Evolutionary conservation across 2,888 invertebrate genomes (phyloP).

Genomic region (Anthophora plumipes): DNA sequence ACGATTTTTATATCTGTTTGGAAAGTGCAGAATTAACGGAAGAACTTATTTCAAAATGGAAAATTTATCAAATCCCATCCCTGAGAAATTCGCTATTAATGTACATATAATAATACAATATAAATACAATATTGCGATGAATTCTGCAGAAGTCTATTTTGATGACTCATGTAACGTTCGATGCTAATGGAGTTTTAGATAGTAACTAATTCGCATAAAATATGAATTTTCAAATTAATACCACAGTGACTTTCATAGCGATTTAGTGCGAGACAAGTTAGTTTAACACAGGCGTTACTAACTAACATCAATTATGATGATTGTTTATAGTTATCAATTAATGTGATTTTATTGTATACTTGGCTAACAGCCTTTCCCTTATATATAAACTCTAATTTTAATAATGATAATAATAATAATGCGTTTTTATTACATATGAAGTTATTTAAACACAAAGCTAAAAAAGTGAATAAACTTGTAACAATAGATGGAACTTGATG

Average conservation of each 20-base stretch:
- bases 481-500: too few relatives aligned
- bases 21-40: slow-evolving; percentile 19
- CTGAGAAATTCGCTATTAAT: slow-evolving; percentile 26
- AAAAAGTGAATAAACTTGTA: too few relatives aligned
- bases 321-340: slow-evolving; percentile 36
- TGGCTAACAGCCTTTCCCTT: slow-evolving; percentile 59
- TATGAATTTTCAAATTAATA: slow-evolving; percentile 5
- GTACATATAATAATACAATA: slow-evolving; percentile 35
- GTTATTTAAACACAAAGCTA: too few relatives aligned
- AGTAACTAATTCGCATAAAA: background rate
- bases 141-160: slow-evolving; percentile 15
- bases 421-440: too few relatives aligned
- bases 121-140: slow-evolving; percentile 4
- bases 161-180: background rate
- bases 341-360: slow-evolving; percentile 65
- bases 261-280: background rate
- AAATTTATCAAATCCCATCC: slow-evolving; percentile 18
- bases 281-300: slow-evolving; percentile 26
- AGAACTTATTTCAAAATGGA: slow-evolving; percentile 10
- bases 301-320: slow-evolving; percentile 32
- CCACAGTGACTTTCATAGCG: background rate
- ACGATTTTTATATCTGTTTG: slow-evolving; percentile 16
- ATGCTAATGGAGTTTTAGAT: background rate
- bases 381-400: slow-evolving; percentile 66
- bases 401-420: too few relatives aligned